Percentiles rank a stretch among this genome's conserved stretches.
Conservation (phyloP, 2,888 invertebrate genomes). For the Blastobasis lacticolella region DNA sequence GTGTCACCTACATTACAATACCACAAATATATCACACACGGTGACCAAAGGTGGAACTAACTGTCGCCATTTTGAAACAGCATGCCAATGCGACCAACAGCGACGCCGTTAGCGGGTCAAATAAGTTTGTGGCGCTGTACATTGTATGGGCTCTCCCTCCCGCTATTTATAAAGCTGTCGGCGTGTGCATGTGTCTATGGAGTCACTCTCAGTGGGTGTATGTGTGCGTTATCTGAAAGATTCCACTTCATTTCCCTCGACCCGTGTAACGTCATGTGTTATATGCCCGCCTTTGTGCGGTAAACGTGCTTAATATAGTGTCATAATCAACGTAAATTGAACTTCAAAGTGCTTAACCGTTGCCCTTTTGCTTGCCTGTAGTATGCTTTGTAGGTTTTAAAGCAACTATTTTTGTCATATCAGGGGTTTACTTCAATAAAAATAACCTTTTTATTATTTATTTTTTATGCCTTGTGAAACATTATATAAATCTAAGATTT, state of each 20-base stretch:
- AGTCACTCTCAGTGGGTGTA: constrained; percentile 18
- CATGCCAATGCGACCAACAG: too few relatives aligned
- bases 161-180: neutral
- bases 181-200: constrained; percentile 13
- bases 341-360: too few relatives aligned
- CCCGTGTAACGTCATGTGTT: constrained; percentile 33
- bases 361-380: too few relatives aligned
- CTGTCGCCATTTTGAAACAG: too few relatives aligned
- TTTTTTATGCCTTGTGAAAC: neutral
- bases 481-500: too few relatives aligned
- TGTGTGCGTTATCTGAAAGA: constrained; percentile 71
- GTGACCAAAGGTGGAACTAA: too few relatives aligned
- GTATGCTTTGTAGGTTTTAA: too few relatives aligned
- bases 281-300: constrained; percentile 1
- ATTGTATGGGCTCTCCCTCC: constrained; percentile 51
- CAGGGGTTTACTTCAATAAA: neutral
- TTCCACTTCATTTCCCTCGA: constrained; percentile 72
- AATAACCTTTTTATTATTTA: neutral
- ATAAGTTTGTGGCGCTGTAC: too few relatives aligned
- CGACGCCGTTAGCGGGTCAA: too few relatives aligned
- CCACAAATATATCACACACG: too few relatives aligned
- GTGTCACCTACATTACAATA: constrained; percentile 59
- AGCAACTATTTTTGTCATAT: too few relatives aligned
- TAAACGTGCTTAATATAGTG: neutral
- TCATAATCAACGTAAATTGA: too few relatives aligned